A percentile compares a stretch with the other conserved stretches of the same genome.
phyloP scores from a whole-genome alignment of 2,888 invertebrate species.

The Altica lythri region DNA sequence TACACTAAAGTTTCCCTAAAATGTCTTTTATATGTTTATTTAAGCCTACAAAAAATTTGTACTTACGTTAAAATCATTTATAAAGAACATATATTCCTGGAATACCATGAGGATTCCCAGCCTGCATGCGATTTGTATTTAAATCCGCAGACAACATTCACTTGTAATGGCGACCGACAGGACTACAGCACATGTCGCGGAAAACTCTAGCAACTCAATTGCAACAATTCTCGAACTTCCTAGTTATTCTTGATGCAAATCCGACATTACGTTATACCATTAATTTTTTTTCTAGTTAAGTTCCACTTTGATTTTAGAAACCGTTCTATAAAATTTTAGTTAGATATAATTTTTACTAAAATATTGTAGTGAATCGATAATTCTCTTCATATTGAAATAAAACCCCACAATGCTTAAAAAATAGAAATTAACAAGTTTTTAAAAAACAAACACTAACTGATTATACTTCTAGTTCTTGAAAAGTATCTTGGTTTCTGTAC shows the following conservation, averaged over 20 bases:
- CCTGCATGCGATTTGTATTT: conserved; percentile 57
- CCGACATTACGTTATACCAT: conserved; percentile 8
- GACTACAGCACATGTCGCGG: conserved; percentile 49
- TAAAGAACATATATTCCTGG: conserved; percentile 55
- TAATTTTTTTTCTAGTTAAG: neutral
- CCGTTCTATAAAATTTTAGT: neutral
- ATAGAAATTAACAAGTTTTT: conserved; percentile 5
- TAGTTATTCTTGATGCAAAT: neutral
- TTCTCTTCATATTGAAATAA: conserved; percentile 3
- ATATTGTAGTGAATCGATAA: neutral
- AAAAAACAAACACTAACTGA: conserved; percentile 9
- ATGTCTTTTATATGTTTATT: conserved; percentile 41
- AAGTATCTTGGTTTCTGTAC: conserved; percentile 19
- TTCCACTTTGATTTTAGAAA: conserved; percentile 1
- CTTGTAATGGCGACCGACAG: conserved; percentile 27
- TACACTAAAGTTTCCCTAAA: conserved; percentile 54
- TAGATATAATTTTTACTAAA: neutral
- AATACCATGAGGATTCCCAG: conserved; percentile 55
- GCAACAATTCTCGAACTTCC: conserved; percentile 21
- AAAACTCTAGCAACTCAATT: conserved; percentile 40
- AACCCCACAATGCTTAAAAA: conserved; percentile 7
- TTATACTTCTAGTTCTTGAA: conserved; percentile 2
- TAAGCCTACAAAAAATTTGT: conserved; percentile 38
- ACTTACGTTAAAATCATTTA: conserved; percentile 58
- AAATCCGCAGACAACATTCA: conserved; percentile 30